Base-by-base conservation (phyloP, 2,888 invertebrate genomes). In the Pantelozetes paolii region DNA sequence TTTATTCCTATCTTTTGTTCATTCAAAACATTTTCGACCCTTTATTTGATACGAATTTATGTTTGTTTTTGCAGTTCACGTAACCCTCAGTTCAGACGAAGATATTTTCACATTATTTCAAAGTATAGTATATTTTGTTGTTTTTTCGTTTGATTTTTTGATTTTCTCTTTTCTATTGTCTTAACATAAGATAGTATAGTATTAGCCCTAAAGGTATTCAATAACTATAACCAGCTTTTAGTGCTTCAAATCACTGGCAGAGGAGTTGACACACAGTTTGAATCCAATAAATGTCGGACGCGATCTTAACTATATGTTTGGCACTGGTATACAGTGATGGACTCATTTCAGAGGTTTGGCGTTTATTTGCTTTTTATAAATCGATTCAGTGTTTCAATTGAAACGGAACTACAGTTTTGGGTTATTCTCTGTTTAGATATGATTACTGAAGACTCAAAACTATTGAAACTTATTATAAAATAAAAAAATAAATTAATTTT, bases 281-380 rank as follows among this genome's bases (percentile, higher is more conserved):
- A 67, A 67, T 67, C 67, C 40, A 67, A 67, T 67, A 67, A 67
- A 67, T 67, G 40, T 67, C 40, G 15, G 67, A 67, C 67, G 36
- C 13, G 11, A n/a, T 67, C 40, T 3, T 6, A 40, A 40, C 15
- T 62, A 67, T 13, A 13, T 32, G 36, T 20, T 57, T 20, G 13
- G 26, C 23, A 23, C 28, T 23, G 2, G 23, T 8, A 23, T 57
- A 8, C 48, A 48, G 15, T 48, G 48, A 48, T n/a, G 18, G 28
- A 30, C 59, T 18, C 32, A 13, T 59, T 15, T 54, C 54, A 54
- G 20, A 54, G 20, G n/a, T 48, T 48, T n/a, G n/a, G n/a, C n/a
- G 20, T 48, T 48, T 40, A 9, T 48, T 20, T 9, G 20, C 48
- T n/a, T 48, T 48, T 48, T 5, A 48, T 48, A 48, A n/a, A n/a